Base-by-base conservation (phyloP, 2,113 vertebrate species). In the Eolophus roseicapilla region DNA sequence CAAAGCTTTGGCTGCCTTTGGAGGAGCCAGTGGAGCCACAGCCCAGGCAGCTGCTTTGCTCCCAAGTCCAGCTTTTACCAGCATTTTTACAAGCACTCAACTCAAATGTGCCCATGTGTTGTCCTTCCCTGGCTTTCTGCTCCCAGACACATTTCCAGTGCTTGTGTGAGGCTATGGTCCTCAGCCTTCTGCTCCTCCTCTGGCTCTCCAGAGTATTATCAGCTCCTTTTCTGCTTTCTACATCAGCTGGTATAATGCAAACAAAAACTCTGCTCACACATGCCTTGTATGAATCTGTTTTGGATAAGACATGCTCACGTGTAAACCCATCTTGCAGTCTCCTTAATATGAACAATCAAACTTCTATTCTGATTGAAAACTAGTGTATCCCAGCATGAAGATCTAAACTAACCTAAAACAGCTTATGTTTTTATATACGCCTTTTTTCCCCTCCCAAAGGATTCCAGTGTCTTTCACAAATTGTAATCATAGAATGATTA, bases 91-190 rank as follows among this genome's bases (percentile, higher is more conserved):
- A 67, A 73, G 27, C 43, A 9, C 43, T 31, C 47, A 29, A 41
- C 33, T 3, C 20, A 41, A 49, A 17, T 0, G 1, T 1, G 0
- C 20, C 11, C 59, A 0, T 9, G 11, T 17, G 15, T 11, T 55
- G 25, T 5, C 39, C 29, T 49, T 49, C 19, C 23, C 67, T 15
- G 47, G 5, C 12, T 3, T 53, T 81, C 46, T 69, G n/a, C 35
- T 47, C 31, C 68, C 71, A 80, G 16, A 14, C 18, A 25, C 11
- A 4, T 25, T 64, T 13, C 65, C 53, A 68, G 25, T 4, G 17
- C 43, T 60, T 20, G 10, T 33, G 27, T 2, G 2, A 84, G 41
- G 41, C 7, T 63, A 11, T 3, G 14, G 14, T 7, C 37, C 64
- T 52, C 4, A 50, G 18, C 39, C 46, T 65, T 41, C 44, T 68